phyloP scores from a whole-genome alignment of 2,888 invertebrate genomes.

The Orchesella flavescens region DNA sequence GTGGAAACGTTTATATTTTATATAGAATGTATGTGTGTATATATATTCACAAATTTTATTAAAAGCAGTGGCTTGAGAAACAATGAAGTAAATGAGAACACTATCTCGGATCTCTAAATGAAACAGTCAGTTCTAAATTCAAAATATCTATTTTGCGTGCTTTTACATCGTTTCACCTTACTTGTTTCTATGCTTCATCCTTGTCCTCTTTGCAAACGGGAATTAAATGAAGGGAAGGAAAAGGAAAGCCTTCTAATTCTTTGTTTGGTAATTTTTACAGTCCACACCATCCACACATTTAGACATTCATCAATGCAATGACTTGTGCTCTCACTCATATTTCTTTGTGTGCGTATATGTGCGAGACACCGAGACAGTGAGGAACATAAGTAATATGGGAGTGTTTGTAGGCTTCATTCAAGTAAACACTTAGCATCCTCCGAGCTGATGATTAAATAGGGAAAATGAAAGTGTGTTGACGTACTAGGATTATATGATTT shows the following conservation, averaged over 20 bases:
- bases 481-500: background rate
- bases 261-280: background rate
- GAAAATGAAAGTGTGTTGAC: background rate
- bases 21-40: too few relatives aligned
- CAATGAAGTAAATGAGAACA: too few relatives aligned
- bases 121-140: slow-evolving; percentile 6
- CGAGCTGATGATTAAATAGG: background rate
- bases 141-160: slow-evolving; percentile 58
- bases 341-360: background rate
- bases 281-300: background rate
- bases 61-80: too few relatives aligned
- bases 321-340: background rate
- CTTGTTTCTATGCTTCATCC: background rate
- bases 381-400: background rate
- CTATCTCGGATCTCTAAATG: background rate
- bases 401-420: too few relatives aligned
- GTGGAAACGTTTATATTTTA: too few relatives aligned
- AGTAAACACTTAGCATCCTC: too few relatives aligned
- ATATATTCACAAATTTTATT: too few relatives aligned
- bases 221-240: background rate
- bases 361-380: background rate
- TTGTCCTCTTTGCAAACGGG: background rate
- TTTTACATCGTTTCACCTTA: slow-evolving; percentile 35
- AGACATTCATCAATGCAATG: background rate
- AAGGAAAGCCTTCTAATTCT: background rate